Evolutionary conservation across 2,113 vertebrate genomes (phyloP).

Genomic region (Hepsetus odoe): DNA sequence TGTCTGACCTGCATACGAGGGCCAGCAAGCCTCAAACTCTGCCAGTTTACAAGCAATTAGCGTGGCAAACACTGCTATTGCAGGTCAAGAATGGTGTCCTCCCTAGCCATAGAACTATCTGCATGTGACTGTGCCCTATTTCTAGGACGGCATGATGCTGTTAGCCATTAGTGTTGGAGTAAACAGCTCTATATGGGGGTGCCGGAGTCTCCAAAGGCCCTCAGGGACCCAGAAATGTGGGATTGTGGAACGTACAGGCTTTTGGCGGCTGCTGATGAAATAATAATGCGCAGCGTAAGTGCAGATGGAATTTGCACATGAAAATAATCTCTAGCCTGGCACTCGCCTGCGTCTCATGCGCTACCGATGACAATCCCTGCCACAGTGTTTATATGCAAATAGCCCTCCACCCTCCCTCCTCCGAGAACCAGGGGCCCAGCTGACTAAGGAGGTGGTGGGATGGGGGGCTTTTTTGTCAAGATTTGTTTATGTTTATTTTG

Average conservation of each 20-base stretch:
- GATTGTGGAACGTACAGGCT: slow-evolving; percentile 62
- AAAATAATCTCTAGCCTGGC: slow-evolving; percentile 71
- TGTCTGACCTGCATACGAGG: slow-evolving; percentile 75
- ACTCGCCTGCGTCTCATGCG: slow-evolving; percentile 66
- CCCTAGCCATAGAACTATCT: slow-evolving; percentile 52
- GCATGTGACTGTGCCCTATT: slow-evolving; percentile 60
- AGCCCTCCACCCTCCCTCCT: slow-evolving; percentile 65
- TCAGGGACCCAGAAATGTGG: slow-evolving; percentile 57
- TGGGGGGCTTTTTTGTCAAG: slow-evolving; percentile 69
- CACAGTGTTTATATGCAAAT: slow-evolving; percentile 80
- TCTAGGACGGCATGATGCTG: slow-evolving; percentile 59
- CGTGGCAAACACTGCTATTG: slow-evolving; percentile 63
- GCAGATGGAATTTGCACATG: slow-evolving; percentile 81
- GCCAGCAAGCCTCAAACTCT: slow-evolving; percentile 64
- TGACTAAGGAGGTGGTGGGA: slow-evolving; percentile 58
- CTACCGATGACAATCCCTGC: slow-evolving; percentile 74
- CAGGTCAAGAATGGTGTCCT: slow-evolving; percentile 68
- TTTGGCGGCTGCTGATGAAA: slow-evolving; percentile 73
- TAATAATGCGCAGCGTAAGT: slow-evolving; percentile 76
- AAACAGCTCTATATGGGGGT: slow-evolving; percentile 66
- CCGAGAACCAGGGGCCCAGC: slow-evolving; percentile 61
- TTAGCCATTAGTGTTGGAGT: slow-evolving; percentile 56
- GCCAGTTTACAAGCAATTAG: slow-evolving; percentile 76
- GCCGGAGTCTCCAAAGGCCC: slow-evolving; percentile 67
- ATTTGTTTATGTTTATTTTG: slow-evolving; percentile 78